phyloP scores from a whole-genome alignment of 1,140 invertebrate genomes.

The Sipha flava region DNA sequence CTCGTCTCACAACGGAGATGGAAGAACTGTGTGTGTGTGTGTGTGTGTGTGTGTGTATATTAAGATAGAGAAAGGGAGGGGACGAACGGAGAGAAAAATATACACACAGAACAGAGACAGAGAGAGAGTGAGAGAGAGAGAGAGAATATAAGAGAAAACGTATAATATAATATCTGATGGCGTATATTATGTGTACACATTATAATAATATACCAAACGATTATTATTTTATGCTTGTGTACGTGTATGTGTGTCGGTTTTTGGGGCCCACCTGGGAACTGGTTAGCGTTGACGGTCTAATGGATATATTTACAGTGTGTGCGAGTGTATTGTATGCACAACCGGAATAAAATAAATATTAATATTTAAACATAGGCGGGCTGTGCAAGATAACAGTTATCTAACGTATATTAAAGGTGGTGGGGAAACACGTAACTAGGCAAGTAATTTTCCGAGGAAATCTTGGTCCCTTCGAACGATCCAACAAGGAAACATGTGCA shows the following conservation, averaged over 20 bases:
- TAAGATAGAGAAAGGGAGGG: neutral
- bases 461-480: no score
- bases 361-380: constrained; percentile 1
- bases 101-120: no score
- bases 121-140: neutral
- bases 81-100: neutral
- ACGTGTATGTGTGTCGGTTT: constrained; percentile 15
- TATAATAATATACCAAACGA: constrained; percentile 28
- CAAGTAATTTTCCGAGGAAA: neutral
- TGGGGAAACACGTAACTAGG: neutral
- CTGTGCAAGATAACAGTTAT: constrained; percentile 1
- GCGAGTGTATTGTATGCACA: neutral
- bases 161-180: constrained; percentile 16
- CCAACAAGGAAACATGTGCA: no score
- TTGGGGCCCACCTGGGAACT: constrained; percentile 29
- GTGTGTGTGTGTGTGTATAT: neutral
- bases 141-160: neutral
- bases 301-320: constrained; percentile 5
- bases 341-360: constrained; percentile 25
- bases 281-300: constrained; percentile 31
- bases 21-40: neutral
- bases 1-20: neutral
- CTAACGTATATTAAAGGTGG: neutral
- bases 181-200: constrained; percentile 25
- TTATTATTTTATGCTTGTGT: constrained; percentile 19